A percentile compares a stretch with the other conserved stretches of the same genome.
Evolutionary conservation across 2,888 invertebrate species (phyloP).

Genomic region (Diplazon laetatorius): DNA sequence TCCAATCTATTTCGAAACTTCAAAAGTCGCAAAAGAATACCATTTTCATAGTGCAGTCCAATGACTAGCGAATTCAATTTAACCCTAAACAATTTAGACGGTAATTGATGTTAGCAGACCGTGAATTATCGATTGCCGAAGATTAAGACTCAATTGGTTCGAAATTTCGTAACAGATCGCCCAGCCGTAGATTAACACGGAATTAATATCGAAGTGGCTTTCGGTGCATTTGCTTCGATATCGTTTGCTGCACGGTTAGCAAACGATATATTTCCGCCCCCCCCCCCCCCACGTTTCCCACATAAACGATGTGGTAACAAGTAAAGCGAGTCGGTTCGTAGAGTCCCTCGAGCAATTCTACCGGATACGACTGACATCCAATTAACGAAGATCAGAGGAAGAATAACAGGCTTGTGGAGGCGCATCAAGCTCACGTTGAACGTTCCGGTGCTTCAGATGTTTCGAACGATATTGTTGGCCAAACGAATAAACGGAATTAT

Average conservation of each 20-base stretch:
- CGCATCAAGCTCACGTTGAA: neutral
- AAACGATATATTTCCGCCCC: no score
- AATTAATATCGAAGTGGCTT: neutral
- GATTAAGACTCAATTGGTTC: no score
- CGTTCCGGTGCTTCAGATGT: neutral
- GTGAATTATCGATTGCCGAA: no score
- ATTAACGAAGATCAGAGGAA: neutral
- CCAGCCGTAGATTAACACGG: neutral
- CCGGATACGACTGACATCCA: neutral
- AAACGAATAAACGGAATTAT: neutral
- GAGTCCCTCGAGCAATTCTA: neutral
- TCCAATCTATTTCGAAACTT: no score
- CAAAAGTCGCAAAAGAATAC: no score
- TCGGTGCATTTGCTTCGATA: neutral
- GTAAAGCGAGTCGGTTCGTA: neutral
- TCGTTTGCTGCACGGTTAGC: neutral
- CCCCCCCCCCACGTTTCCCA: neutral
- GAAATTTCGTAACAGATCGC: no score
- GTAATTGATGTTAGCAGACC: no score
- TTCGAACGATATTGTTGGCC: neutral
- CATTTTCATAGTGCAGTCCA: no score
- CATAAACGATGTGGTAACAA: neutral
- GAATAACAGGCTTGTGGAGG: neutral
- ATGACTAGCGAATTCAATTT: no score
- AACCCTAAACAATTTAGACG: no score